Percentiles rank a stretch among this genome's conserved stretches.
Conservation (phyloP, 2,113 vertebrate genomes). For the Perca schrenkii region DNA sequence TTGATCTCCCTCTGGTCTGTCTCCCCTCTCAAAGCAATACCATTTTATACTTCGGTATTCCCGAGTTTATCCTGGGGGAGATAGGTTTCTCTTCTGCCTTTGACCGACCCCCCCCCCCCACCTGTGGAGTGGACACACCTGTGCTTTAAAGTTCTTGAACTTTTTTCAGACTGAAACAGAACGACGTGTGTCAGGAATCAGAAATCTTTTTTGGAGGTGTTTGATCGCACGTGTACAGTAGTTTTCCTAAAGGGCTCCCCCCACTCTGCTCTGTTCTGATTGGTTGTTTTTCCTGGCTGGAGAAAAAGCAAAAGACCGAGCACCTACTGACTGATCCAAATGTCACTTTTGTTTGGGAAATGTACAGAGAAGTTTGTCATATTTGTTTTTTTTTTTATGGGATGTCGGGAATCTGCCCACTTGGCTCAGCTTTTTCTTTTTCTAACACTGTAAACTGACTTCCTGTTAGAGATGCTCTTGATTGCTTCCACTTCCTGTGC, state of each 20-base stretch:
- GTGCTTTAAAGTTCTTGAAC: neutral
- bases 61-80: neutral
- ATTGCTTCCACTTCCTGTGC: constrained; percentile 48
- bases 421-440: neutral
- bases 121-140: neutral
- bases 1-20: constrained; percentile 7
- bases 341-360: constrained; percentile 30
- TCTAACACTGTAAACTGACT: constrained; percentile 40
- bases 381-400: neutral
- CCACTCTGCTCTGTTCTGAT: constrained; percentile 17
- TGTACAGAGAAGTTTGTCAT: constrained; percentile 6
- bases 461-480: constrained; percentile 39
- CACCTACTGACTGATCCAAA: constrained; percentile 27
- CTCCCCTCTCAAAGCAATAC: constrained; percentile 47
- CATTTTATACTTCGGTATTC: neutral
- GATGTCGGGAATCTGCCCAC: neutral
- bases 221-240: neutral
- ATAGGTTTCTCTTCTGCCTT: too few species aligned
- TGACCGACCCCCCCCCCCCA: too few species aligned
- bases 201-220: neutral
- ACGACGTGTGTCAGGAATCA: neutral
- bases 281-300: constrained; percentile 3
- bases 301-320: constrained; percentile 2
- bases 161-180: neutral
- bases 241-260: constrained; percentile 42